These are phyloP conservation scores for Acrobasis repandana DNA, from an alignment of 2,888 invertebrate species.

Conservation along the genomic window DNA sequence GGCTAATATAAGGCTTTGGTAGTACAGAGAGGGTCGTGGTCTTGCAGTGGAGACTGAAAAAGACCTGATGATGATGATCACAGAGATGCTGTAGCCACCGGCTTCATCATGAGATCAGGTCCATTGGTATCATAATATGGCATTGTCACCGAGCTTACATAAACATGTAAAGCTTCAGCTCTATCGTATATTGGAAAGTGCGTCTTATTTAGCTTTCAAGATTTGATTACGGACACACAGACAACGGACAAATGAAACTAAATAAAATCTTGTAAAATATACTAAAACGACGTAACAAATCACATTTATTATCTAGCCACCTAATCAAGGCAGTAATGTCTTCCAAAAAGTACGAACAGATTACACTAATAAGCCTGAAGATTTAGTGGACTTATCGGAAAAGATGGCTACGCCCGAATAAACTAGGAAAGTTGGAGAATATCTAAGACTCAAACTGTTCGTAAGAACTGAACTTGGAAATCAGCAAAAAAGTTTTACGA, in stretches of 20 bases:
- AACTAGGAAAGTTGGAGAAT: constrained; percentile 8
- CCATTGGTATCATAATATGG: too few relatives aligned
- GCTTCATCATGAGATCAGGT: too few relatives aligned
- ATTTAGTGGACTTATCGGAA: constrained; percentile 8
- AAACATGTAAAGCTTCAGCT: too few relatives aligned
- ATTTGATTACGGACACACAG: not conserved
- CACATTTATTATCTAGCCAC: not conserved
- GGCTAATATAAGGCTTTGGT: too few relatives aligned
- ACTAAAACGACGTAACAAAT: not conserved
- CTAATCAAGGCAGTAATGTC: not conserved
- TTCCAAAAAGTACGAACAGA: not conserved
- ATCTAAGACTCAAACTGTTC: constrained; percentile 8
- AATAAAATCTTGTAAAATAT: not conserved
- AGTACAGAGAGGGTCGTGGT: too few relatives aligned
- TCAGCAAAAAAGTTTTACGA: constrained; percentile 3
- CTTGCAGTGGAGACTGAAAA: too few relatives aligned
- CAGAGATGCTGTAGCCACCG: too few relatives aligned
- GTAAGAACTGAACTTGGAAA: constrained; percentile 6
- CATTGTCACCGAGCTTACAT: too few relatives aligned
- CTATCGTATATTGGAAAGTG: too few relatives aligned
- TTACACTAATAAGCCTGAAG: constrained; percentile 6
- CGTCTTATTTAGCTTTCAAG: too few relatives aligned
- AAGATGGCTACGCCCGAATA: constrained; percentile 1
- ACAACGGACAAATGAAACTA: not conserved
- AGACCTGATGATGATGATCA: too few relatives aligned